Conservation (phyloP, 1,140 invertebrate species). For the Drosophila sechellia region DNA sequence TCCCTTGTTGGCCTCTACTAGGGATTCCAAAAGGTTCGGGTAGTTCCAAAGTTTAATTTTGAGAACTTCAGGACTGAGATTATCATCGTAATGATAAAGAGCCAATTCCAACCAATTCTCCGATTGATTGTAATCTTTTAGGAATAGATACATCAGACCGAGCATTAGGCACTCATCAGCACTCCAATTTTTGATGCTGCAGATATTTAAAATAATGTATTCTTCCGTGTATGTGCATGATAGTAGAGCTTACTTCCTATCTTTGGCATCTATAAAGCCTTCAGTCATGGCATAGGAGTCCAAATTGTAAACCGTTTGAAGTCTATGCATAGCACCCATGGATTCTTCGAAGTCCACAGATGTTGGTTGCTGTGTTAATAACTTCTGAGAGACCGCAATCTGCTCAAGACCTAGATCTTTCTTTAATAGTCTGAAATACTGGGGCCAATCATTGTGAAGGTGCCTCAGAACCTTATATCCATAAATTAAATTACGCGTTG, state of each 20-base stretch:
- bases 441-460: constrained; percentile 16
- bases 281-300: constrained; percentile 8
- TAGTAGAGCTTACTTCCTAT: constrained; percentile 5
- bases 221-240: neutral
- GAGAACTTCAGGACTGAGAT: neutral
- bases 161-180: constrained; percentile 21
- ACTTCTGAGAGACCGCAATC: neutral
- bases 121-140: constrained; percentile 4
- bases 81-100: neutral
- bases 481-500: neutral
- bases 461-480: constrained; percentile 12
- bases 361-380: neutral
- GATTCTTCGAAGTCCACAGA: constrained; percentile 14
- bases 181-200: constrained; percentile 6
- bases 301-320: constrained; percentile 17
- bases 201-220: neutral
- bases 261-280: constrained; percentile 6
- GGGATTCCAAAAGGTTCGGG: constrained; percentile 8
- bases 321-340: constrained; percentile 11
- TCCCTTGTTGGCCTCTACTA: constrained; percentile 24
- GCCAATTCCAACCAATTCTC: constrained; percentile 26
- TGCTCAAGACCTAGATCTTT: neutral
- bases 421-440: constrained; percentile 10
- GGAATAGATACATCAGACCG: constrained; percentile 11
- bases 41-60: constrained; percentile 19